Evolutionary conservation across 2,113 vertebrate genomes (phyloP).

Genomic region (Lynx canadensis): DNA sequence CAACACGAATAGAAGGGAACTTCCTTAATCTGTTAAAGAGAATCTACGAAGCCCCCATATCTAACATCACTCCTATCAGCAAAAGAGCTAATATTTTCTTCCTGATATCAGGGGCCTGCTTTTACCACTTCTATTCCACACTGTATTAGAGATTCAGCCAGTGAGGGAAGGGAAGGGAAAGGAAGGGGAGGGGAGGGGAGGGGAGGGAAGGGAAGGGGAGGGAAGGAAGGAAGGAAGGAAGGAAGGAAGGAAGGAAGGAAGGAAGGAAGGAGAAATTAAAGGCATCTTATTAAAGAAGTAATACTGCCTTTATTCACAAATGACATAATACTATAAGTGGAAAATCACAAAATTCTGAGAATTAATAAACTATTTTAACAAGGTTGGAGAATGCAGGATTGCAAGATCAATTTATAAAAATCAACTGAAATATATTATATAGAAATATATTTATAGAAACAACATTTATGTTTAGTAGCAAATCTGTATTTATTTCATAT

Average conservation of each 20-base stretch:
- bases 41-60: background rate
- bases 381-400: background rate
- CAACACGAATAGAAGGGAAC: background rate
- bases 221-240: too few species aligned
- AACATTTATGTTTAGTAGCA: background rate
- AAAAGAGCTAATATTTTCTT: background rate
- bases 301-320: background rate
- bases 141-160: background rate
- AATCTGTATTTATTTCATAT: background rate
- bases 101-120: background rate
- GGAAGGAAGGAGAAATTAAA: background rate
- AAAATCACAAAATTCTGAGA: background rate
- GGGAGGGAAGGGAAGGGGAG: rapidly evolving
- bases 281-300: background rate
- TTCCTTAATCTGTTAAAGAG: background rate
- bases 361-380: background rate
- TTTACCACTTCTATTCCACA: background rate
- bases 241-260: background rate
- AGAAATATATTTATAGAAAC: background rate
- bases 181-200: too few species aligned
- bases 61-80: background rate
- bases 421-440: background rate
- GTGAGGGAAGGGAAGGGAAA: background rate
- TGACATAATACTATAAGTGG: background rate
- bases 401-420: background rate